Conservation (phyloP, 1,140 invertebrate genomes). For the Eumeta japonica region DNA sequence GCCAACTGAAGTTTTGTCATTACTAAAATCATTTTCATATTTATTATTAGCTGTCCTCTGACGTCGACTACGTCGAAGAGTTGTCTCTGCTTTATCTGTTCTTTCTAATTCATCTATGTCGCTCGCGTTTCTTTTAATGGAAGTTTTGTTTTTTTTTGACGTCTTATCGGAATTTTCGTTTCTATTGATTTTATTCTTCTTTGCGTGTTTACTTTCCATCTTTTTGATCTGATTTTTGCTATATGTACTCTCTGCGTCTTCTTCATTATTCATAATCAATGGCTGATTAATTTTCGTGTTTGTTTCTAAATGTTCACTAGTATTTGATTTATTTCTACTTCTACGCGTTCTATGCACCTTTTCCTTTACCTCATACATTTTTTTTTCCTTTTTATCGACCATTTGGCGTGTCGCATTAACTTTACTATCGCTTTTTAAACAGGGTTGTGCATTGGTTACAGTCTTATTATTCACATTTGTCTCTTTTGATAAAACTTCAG, state of each 20-base stretch:
- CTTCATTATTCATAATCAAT: constrained; percentile 4
- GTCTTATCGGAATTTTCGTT: constrained; percentile 4
- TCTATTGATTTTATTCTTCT: constrained; percentile 5
- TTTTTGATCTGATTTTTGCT: constrained; percentile 6
- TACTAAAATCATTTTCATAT: constrained; percentile 7
- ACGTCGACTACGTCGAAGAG: constrained; percentile 23
- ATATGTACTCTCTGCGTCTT: constrained; percentile 6
- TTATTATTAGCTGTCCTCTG: constrained; percentile 16
- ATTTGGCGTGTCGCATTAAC: no score
- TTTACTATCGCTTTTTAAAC: no score
- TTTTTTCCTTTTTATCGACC: no score
- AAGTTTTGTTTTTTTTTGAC: constrained; percentile 4
- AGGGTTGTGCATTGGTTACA: no score
- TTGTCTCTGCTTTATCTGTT: constrained; percentile 10
- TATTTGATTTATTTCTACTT: constrained; percentile 10
- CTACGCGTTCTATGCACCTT: no score
- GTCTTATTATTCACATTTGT: no score
- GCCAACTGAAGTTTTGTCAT: no score
- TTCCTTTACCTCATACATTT: constrained; percentile 7
- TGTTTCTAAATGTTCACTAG: constrained; percentile 7
- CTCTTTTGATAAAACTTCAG: no score
- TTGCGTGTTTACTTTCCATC: constrained; percentile 3
- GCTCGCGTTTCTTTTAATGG: constrained; percentile 5
- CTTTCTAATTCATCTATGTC: constrained; percentile 3
- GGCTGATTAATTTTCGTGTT: constrained; percentile 13